A percentile compares a stretch with the other conserved stretches of the same genome.
Conservation (phyloP, 2,797 vertebrate genomes). For the Prionace glauca region DNA sequence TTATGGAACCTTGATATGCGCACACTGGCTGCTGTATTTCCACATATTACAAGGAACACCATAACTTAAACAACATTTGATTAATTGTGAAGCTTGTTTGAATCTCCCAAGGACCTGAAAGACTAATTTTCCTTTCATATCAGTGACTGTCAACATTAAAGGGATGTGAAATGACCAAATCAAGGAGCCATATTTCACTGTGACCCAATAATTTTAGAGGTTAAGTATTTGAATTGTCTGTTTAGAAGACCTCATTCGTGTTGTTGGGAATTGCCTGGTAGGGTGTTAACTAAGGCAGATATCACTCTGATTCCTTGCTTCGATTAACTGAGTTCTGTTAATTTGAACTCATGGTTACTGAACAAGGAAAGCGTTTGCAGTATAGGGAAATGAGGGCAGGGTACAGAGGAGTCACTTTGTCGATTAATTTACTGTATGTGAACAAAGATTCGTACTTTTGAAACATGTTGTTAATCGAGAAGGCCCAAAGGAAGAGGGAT, state of each 20-base stretch:
- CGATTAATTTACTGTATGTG: too few relatives aligned
- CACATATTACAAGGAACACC: not conserved
- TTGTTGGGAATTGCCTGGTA: not conserved
- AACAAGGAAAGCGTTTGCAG: not conserved
- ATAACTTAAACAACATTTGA: not conserved
- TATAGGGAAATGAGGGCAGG: not conserved
- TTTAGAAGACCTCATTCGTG: not conserved
- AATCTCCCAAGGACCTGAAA: not conserved
- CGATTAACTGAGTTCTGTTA: not conserved
- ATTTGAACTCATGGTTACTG: not conserved
- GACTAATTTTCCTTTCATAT: not conserved
- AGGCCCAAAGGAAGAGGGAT: not conserved
- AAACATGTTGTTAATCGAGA: not conserved
- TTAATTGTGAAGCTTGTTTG: not conserved
- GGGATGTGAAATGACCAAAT: not conserved
- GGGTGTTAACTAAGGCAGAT: not conserved
- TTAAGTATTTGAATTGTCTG: not conserved
- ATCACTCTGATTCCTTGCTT: not conserved
- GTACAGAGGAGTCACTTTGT: not conserved
- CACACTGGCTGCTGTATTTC: not conserved
- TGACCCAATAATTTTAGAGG: not conserved
- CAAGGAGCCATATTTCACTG: not conserved
- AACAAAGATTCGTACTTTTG: not conserved
- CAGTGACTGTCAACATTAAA: not conserved
- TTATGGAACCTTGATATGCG: not conserved